Evolutionary conservation across 2,113 vertebrate genomes (phyloP).

Genomic region (Pelmatolapia mariae): DNA sequence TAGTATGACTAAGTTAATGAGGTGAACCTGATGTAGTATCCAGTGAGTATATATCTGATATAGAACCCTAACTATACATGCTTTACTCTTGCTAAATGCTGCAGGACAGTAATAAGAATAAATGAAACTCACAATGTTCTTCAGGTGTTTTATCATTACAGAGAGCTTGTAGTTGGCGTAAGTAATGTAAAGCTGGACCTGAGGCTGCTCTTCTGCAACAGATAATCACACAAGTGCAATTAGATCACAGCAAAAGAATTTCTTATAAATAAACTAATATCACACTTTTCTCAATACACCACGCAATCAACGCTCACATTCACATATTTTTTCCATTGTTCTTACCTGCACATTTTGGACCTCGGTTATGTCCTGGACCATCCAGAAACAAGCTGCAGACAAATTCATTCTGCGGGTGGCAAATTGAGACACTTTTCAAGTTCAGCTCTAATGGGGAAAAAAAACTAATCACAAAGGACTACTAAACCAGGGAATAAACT

Average conservation of each 20-base stretch:
- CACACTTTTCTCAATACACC: background rate
- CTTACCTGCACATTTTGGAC: conserved; percentile 7
- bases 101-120: background rate
- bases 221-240: background rate
- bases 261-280: background rate
- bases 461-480: background rate
- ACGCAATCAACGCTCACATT: background rate
- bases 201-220: conserved; percentile 39
- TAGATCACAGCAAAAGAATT: background rate
- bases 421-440: background rate
- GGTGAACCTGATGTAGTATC: background rate
- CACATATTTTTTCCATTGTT: background rate
- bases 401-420: conserved; percentile 75
- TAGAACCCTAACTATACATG: background rate
- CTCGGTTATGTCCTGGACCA: conserved; percentile 49
- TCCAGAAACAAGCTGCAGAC: conserved; percentile 81
- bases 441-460: background rate
- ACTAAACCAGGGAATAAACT: background rate
- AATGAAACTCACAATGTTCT: conserved; percentile 79
- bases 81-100: background rate
- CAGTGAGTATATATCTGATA: background rate
- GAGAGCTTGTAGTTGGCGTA: conserved; percentile 68
- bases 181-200: conserved; percentile 79
- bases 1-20: background rate
- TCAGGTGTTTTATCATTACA: conserved; percentile 82